Evolutionary conservation across 2,113 vertebrate species (phyloP), one percentile per base, ranked within the genome.

Genomic region (Zosterops borbonicus): DNA sequence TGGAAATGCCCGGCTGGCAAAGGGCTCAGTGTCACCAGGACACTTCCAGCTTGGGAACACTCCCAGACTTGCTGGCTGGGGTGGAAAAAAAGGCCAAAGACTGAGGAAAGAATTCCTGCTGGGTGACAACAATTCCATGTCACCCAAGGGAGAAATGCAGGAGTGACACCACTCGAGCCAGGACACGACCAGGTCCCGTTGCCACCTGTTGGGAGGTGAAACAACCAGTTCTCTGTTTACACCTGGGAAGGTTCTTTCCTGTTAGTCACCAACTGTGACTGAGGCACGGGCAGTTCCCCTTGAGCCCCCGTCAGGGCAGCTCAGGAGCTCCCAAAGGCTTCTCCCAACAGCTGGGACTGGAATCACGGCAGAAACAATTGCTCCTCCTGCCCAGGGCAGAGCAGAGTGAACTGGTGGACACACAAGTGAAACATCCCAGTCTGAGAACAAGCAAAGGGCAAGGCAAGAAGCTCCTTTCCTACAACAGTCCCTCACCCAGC

Each of bases 1-100:
- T 37, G 7, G 56, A 52, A 64, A 41, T 0, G 0, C 27, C n/a
- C 0, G 0, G 35, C 37, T 22, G 44, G n/a, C 6, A 6, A 56
- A n/a, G 56, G 0, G 19, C 11, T 22, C 12, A 4, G 49, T 14
- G 56, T 59, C 67, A 28, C 2, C 49, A 39, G 20, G 59, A 21
- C 21, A 1, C 5, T 21, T 65, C 37, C 75, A 33, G 9, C 83
- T 59, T 4, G 0, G 44, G 35, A 76, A 44, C 44, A 6, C 20
- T 25, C 9, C 29, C 28, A 35, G 14, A 35, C 62, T 35, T 3
- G 0, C 67, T 71, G 71, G 49, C 39, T 10, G 25, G 63, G 39
- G 4, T 44, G 18, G 41, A 25, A 33, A 58, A 28, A 2, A 68
- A 59, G n/a, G 25, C 47, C 33, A 9, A 8, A 14, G 16, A 75